Base-by-base conservation (phyloP, 2,888 invertebrate species). In the Hesperia comma region DNA sequence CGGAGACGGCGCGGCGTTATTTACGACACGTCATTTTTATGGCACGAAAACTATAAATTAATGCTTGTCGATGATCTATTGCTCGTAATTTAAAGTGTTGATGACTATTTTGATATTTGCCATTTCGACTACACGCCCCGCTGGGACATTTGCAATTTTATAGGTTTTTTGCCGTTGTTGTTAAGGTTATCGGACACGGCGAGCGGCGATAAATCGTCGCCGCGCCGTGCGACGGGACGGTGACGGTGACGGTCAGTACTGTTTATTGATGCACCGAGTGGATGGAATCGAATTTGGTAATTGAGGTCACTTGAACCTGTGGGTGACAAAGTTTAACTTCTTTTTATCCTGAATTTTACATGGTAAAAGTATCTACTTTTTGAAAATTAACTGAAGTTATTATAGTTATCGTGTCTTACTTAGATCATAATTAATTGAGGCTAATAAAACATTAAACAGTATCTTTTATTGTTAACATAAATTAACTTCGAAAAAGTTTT, bases 1-100 rank as follows among this genome's bases (percentile, higher is more conserved):
- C 46, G 61, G 66, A 60, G 60, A 68, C 69, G 32, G 33, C 33
- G 63, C 69, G 32, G 33, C 33, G 63, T 71, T 71, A 73, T 74
- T 73, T 72, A 73, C 70, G 68, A 69, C 66, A 68, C 70, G 71
- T 73, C 74, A 74, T 74, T 71, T 74, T 74, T 74, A 74, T 75
- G 71, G 70, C 69, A 62, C 61, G 40, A 70, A 33, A 51, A 69
- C 70, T 70, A 73, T 71, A 73, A 73, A 73, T 74, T 68, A 69
- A 43, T 64, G 69, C 62, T 68, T 64, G 58, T 53, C 68, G 53
- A 62, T 75, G 75, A 74, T 75, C 70, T 72, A 75, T 75, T 70
- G 75, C 67, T 61, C 53, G 69, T 70, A 68, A 69, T 71, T 70
- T 70, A 61, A 60, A 68, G 68, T 62, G 64, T 66, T 66, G 61